Evolutionary conservation across 2,888 invertebrate genomes (phyloP), one percentile per base, ranked within the genome.

Genomic region (Rambutsinella grinnellia): DNA sequence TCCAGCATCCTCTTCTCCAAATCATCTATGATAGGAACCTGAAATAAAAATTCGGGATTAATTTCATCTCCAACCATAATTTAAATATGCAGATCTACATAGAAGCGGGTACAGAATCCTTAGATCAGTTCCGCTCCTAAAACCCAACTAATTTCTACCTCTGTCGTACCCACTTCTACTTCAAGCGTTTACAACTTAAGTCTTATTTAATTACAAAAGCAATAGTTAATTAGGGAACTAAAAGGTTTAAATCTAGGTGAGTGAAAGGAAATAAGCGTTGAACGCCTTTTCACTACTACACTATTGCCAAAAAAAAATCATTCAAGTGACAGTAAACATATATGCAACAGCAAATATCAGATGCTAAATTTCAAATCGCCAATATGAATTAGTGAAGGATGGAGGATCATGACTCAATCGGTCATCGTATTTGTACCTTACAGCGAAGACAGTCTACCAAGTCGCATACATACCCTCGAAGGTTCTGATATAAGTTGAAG

Each of bases 371-470:
- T 8, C 5, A 5, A 36, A 62, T 72, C 66, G 71, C 70, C 70
- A 71, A 61, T 69, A 76, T 72, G 66, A 72, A 65, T 71, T 67
- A 76, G 68, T 74, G 76, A 70, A 71, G 70, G 71, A 76, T 69
- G 79, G 77, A 81, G 76, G 82, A 80, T 47, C 69, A 80, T 80
- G 80, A 80, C 80, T 56, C 76, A 62, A 78, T 76, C 75, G 78
- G 81, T 67, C 81, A 82, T 81, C 80, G 63, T 78, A 86, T n/a
- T n/a, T 87, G 85, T 86, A 97, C 95, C 93, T 99, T 99, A 89
- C 97, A 96, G 87, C 97, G 95, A 85, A 98, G 90, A 89, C 98
- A 99, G 89, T 99, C 98, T 87, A 98, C 92, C 87, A 98, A 92
- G 91, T 98, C 97, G 84, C 94, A 94, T 86, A 97, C 92, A 90